Conservation (phyloP, 2,888 invertebrate genomes). For the Pycnomerus fuliginosus region DNA sequence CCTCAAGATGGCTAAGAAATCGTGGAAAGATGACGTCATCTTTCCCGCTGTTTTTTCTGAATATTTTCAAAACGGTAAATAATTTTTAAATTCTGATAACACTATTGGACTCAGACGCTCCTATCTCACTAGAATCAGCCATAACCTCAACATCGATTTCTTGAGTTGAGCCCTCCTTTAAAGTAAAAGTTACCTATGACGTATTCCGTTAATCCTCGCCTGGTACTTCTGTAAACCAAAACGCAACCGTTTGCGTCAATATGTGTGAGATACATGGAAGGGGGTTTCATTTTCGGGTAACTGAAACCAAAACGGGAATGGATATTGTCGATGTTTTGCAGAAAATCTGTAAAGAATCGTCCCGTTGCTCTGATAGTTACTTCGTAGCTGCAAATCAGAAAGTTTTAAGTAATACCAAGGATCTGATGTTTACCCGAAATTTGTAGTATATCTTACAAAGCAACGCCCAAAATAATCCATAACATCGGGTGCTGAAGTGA, state of each 20-base stretch:
- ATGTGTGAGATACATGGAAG: constrained; percentile 84
- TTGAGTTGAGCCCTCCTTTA: no score
- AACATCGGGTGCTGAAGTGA: constrained; percentile 64
- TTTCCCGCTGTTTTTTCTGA: no score
- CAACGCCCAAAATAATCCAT: constrained; percentile 86
- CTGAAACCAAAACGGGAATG: constrained; percentile 89
- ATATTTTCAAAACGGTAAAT: no score
- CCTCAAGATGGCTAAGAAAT: no score
- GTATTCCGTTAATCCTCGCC: constrained; percentile 77
- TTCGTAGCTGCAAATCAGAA: no score
- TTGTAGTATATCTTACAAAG: constrained; percentile 83
- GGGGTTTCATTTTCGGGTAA: constrained; percentile 89
- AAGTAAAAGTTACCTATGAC: constrained; percentile 71
- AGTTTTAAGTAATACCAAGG: constrained; percentile 2
- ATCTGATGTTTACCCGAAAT: no score
- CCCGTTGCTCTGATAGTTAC: constrained; percentile 82
- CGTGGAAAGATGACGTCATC: no score
- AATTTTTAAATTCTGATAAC: no score
- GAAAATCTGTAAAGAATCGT: constrained; percentile 83
- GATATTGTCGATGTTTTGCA: constrained; percentile 87
- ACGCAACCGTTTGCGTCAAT: constrained; percentile 82
- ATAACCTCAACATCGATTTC: no score
- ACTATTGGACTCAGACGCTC: no score
- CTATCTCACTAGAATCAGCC: no score
- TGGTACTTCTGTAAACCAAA: constrained; percentile 78